phyloP scores from a whole-genome alignment of 2,888 invertebrate genomes.

The Zele albiditarsus region DNA sequence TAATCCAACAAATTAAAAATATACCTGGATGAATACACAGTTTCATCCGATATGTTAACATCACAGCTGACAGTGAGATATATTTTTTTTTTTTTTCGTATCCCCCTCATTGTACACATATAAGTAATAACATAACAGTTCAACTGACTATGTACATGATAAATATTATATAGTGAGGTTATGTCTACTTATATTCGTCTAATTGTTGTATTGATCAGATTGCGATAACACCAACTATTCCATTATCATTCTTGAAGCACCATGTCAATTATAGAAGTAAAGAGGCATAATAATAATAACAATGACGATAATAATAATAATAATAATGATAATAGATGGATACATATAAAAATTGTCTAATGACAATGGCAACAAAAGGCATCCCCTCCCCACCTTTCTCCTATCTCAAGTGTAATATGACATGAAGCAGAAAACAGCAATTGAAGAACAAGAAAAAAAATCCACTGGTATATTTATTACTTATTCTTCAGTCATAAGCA shows the following conservation, averaged over 20 bases:
- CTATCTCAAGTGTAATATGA: neutral
- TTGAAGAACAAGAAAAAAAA: neutral
- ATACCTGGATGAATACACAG: neutral
- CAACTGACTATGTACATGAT: neutral
- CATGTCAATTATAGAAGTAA: neutral
- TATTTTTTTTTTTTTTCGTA: neutral
- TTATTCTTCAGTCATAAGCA: neutral
- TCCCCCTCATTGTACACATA: neutral
- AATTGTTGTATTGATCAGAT: slow-evolving; percentile 9
- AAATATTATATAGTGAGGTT: neutral
- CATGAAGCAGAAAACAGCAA: neutral
- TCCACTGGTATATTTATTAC: neutral
- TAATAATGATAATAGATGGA: neutral
- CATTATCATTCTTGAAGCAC: neutral
- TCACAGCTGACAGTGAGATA: neutral
- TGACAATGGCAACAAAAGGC: neutral
- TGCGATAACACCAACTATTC: neutral
- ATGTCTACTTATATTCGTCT: neutral
- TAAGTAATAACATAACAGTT: neutral
- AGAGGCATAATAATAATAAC: neutral
- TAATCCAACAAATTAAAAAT: neutral
- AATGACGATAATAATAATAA: neutral
- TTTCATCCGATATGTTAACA: neutral
- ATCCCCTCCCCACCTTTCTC: neutral
- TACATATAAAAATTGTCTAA: neutral